Evolutionary conservation across 2,113 vertebrate genomes (phyloP).

Genomic region (Erythrolamprus reginae): DNA sequence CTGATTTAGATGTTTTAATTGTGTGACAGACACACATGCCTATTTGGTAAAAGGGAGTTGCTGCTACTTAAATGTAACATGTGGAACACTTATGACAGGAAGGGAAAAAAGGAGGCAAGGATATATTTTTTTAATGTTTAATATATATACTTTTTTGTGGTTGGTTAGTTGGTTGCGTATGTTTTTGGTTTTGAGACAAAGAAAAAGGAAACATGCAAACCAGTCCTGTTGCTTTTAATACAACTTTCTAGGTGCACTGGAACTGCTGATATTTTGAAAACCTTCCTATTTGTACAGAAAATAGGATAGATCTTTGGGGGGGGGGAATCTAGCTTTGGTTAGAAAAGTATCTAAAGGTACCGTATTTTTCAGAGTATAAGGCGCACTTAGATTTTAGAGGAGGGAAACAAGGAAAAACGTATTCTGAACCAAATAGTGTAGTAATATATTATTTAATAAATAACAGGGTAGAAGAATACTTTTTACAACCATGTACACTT

Average conservation of each 20-base stretch:
- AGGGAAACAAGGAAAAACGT: too few relatives aligned
- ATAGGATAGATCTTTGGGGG: not conserved
- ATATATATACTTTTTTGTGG: conserved; percentile 14
- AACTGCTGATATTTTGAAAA: not conserved
- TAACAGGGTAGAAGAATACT: too few relatives aligned
- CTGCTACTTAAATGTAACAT: conserved; percentile 39
- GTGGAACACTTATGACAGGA: conserved; percentile 1
- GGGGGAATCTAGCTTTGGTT: not conserved
- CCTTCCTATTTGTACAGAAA: not conserved
- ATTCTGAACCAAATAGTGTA: too few relatives aligned
- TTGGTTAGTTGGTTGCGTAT: not conserved
- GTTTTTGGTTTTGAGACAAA: conserved; percentile 8
- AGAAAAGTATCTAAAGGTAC: not conserved
- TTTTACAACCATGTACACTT: too few relatives aligned
- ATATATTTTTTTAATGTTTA: conserved; percentile 27
- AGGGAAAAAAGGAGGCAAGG: not conserved
- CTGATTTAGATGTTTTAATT: conserved; percentile 9
- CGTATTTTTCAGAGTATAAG: too few relatives aligned
- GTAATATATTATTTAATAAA: too few relatives aligned
- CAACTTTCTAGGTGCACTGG: conserved; percentile 18
- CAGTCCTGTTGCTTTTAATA: conserved; percentile 16
- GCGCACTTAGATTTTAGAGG: too few relatives aligned
- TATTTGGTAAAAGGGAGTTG: conserved; percentile 31
- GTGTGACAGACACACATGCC: conserved; percentile 2
- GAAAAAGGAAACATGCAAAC: conserved; percentile 19